Base-by-base conservation (phyloP, 1,140 invertebrate species). In the Daktulosphaira vitifoliae region DNA sequence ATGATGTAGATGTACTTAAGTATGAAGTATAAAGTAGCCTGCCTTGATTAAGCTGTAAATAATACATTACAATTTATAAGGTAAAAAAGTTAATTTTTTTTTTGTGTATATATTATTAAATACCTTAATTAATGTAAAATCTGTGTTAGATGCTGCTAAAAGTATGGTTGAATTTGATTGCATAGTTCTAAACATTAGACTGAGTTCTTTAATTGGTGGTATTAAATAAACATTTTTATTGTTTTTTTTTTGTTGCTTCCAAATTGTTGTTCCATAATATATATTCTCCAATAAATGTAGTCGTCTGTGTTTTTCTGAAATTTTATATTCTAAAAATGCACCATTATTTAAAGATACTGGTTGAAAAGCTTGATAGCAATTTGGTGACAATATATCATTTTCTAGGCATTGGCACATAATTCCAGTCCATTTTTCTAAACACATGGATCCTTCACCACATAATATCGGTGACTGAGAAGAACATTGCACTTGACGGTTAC, bases 91-190 rank as follows among this genome's bases (percentile, higher is more conserved):
- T 13, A 20, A 44, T 26, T 15, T 15, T 54, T 65, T 9, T n/a
- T 7, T 68, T 59, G 50, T 9, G 50, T 42, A 23, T n/a, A 39
- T 56, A 11, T 39, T 13, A 23, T 26, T 53, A 25, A 76, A 74
- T 70, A 92, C 79, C 77, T 91, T 85, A 51, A 93, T 74, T 2
- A 88, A 80, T 15, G 91, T 93, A 71, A 83, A 92, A 75, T 93
- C 89, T 72, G 90, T 89, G 71, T 92, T 89, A 4, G 87, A 91
- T 0, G 87, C 88, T 1, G 87, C 81, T 71, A 89, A 89, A 62
- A 95, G 79, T 2, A 96, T 72, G 11, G 93, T 76, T 8, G 90
- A 92, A 71, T 88, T 80, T 37, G 79, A 76, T 71, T 82, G 82
- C 1, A 84, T 79, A 0, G 91, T 94, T 70, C 88, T 80, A 71